Percentiles rank a stretch among this genome's conserved stretches.
Conservation (phyloP, 1,140 invertebrate species). For the Triops cancriformis region DNA sequence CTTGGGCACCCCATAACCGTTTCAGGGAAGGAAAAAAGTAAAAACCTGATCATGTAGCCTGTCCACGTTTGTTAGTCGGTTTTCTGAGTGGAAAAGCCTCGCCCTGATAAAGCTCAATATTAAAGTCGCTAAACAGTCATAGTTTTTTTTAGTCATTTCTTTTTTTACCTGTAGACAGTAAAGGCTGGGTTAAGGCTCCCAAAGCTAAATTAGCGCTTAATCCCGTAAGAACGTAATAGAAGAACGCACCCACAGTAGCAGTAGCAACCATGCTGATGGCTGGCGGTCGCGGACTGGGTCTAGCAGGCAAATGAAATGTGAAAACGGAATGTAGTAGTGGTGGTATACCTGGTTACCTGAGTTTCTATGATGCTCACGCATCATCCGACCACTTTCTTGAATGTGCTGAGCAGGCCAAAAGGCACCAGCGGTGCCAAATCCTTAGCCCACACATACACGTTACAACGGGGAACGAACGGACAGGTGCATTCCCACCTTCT, state of each 20-base stretch:
- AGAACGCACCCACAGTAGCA: constrained; percentile 9
- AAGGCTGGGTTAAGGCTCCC: constrained; percentile 9
- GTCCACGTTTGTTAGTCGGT: neutral
- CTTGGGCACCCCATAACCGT: neutral
- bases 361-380: neutral
- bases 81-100: neutral
- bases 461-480: neutral
- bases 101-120: no score
- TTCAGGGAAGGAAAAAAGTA: neutral
- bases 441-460: neutral
- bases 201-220: constrained; percentile 5
- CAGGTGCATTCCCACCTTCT: neutral
- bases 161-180: neutral
- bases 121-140: neutral
- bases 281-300: constrained; percentile 6
- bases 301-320: constrained; percentile 9
- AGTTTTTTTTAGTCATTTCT: neutral
- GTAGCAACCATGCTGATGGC: constrained; percentile 8
- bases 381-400: neutral
- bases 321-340: neutral
- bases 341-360: constrained; percentile 3
- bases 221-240: constrained; percentile 10
- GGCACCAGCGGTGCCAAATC: constrained; percentile 2
- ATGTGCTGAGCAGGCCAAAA: constrained; percentile 12
- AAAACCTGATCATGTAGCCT: constrained; percentile 8